These are phyloP conservation scores for Platanista minor DNA, from an alignment of 2,113 vertebrate genomes.

Conservation along the genomic window DNA sequence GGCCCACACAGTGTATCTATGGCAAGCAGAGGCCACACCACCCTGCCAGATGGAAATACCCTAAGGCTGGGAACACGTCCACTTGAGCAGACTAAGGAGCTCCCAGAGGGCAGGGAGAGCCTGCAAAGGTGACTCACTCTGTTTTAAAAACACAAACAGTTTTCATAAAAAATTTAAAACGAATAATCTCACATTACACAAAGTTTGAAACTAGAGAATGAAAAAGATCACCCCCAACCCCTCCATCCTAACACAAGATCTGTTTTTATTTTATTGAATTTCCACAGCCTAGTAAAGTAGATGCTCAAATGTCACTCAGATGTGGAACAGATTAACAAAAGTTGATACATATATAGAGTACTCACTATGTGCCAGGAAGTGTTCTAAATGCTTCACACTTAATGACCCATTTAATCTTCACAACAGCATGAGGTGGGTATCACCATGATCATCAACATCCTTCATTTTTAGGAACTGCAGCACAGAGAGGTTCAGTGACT, in stretches of 20 bases:
- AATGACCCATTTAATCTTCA: background rate
- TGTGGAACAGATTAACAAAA: background rate
- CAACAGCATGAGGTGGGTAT: background rate
- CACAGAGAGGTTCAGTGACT: constrained; percentile 13
- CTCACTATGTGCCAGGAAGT: background rate
- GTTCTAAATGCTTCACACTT: background rate
- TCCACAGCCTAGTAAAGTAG: background rate
- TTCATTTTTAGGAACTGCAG: background rate
- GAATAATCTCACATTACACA: background rate
- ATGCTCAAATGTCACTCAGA: background rate
- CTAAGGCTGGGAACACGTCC: background rate
- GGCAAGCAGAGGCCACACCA: background rate
- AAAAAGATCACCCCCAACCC: background rate
- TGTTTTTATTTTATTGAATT: background rate
- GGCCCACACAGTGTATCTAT: background rate
- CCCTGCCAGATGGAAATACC: background rate
- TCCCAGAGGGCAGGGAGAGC: background rate
- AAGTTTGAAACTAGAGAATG: constrained; percentile 47
- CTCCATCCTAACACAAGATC: background rate
- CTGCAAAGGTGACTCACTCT: background rate
- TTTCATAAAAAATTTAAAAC: constrained; percentile 34
- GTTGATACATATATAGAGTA: background rate
- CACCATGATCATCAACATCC: background rate
- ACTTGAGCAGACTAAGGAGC: background rate
- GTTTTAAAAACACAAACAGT: constrained; percentile 23